These are phyloP conservation scores for Mirza zaza DNA, from an alignment of 2,113 vertebrate genomes.

Conservation along the genomic window DNA sequence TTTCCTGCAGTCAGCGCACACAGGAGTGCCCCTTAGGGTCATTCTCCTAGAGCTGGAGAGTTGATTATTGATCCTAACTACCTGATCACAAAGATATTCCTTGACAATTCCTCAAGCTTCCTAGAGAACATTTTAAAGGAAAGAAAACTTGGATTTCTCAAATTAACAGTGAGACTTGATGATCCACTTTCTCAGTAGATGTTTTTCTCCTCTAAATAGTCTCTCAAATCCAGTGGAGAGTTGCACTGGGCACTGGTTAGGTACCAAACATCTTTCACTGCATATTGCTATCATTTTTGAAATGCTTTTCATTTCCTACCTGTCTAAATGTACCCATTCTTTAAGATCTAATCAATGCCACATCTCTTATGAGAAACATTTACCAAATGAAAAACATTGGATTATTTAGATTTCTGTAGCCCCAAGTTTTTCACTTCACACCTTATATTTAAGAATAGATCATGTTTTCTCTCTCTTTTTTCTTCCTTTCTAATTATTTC, in stretches of 20 bases:
- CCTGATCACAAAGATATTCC: not conserved
- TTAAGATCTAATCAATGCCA: not conserved
- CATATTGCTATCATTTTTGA: not conserved
- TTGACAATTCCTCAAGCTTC: not conserved
- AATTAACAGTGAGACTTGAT: not conserved
- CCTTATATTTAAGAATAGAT: not conserved
- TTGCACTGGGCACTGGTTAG: not conserved
- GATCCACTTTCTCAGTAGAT: not conserved
- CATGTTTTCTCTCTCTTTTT: not conserved
- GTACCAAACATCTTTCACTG: not conserved
- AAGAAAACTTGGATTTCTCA: not conserved
- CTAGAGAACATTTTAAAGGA: conserved; percentile 4
- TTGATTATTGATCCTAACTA: not conserved
- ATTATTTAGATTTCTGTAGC: not conserved
- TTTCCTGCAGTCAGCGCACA: not conserved
- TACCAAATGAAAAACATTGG: not conserved
- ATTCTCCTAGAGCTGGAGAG: not conserved
- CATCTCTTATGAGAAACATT: not conserved
- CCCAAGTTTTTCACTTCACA: not conserved
- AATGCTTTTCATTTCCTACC: not conserved
- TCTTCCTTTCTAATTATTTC: not conserved
- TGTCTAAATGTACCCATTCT: not conserved
- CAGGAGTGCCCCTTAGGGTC: no score
- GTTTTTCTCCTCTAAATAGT: not conserved
- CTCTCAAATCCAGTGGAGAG: not conserved